Conservation (phyloP, 2,797 vertebrate genomes). For the Linurgus olivaceus region DNA sequence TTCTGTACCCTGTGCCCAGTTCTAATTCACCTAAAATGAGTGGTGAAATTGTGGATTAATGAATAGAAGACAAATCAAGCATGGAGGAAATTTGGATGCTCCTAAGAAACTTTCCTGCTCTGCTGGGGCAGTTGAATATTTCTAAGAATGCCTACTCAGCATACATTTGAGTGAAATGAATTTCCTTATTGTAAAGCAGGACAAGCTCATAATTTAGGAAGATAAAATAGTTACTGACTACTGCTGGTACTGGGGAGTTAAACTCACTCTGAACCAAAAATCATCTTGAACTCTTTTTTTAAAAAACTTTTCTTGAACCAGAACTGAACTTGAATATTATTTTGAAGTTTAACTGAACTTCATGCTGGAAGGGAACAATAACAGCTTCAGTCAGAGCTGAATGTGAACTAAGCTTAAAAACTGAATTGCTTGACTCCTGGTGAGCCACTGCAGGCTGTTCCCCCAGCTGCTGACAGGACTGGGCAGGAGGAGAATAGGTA, state of each 20-base stretch:
- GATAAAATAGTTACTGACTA: neutral
- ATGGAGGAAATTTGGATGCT: neutral
- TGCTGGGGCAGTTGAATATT: neutral
- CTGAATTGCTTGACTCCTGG: neutral
- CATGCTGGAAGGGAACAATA: slow-evolving; percentile 29
- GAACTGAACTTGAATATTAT: slow-evolving; percentile 21
- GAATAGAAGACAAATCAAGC: neutral
- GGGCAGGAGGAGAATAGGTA: slow-evolving; percentile 4
- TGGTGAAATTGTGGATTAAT: slow-evolving; percentile 7
- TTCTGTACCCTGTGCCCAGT: neutral
- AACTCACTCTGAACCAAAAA: slow-evolving; percentile 1
- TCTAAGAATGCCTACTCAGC: neutral
- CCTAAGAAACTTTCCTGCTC: neutral
- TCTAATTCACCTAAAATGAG: neutral
- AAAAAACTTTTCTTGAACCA: slow-evolving; percentile 33
- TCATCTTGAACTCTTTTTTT: neutral
- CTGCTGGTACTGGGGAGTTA: neutral
- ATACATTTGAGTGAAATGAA: neutral
- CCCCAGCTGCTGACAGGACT: neutral
- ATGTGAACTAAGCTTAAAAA: neutral
- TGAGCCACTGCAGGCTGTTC: neutral
- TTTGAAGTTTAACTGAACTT: slow-evolving; percentile 20
- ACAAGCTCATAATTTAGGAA: neutral
- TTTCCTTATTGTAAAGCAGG: slow-evolving; percentile 12
- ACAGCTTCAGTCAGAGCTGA: neutral